Evolutionary conservation across 2,113 vertebrate species (phyloP), one percentile per base, ranked within the genome.

Genomic region (Phalacrocorax carbo): DNA sequence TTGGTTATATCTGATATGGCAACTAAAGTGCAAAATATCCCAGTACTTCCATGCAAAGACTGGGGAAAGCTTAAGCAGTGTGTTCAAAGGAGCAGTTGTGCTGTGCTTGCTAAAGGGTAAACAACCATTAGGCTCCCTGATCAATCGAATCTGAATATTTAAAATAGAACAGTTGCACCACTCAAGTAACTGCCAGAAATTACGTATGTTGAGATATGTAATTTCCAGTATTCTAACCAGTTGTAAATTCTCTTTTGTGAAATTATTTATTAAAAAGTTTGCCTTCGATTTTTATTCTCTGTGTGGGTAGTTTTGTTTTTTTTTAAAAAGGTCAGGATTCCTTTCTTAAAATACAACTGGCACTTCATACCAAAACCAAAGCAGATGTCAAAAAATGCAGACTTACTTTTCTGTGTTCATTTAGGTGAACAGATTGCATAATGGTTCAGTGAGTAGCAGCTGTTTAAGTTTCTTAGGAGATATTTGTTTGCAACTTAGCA

Each of bases 181-280:
- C 49, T 73, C 40, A 12, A 65, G 16, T 36, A n/a, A n/a, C 40
- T 70, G 34, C 71, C 44, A 20, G 57, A 25, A 32, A 19, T 2
- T 3, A 2, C 29, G 0, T 4, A 5, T 2, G 9, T 9, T 20
- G 16, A 64, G 57, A 38, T 48, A 71, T 55, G 42, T 36, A 12
- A n/a, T 76, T 49, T 17, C 30, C 15, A 15, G 42, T 0, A 1
- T 13, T 42, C 7, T 12, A 66, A 48, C 20, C 51, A 19, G 21
- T 10, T 70, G 54, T 29, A 48, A 90, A 44, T 46, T 85, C 57
- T 51, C 66, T 32, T 85, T 54, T 82, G 30, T 29, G 54, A 34
- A 38, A 44, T 11, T 7, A 22, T 61, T 49, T 40, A 36, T 38
- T 85, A 2, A 88, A 54, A 93, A 34, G 6, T 40, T 46, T 80